Base-by-base conservation (phyloP, 2,888 invertebrate genomes). In the Zygothrica quintamaculata region DNA sequence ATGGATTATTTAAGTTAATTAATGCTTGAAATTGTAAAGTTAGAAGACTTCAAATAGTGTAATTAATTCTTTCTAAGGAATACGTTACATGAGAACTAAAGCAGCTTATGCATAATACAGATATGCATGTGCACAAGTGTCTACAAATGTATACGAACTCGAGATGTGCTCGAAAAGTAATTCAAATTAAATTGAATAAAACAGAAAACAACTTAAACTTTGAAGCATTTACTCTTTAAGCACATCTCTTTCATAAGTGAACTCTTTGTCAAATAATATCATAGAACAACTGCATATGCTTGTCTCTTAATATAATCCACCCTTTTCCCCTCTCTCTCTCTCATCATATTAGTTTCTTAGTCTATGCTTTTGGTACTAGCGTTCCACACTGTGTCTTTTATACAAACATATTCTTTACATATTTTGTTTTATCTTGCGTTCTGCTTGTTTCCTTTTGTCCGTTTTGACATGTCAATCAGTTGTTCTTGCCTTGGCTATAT, bases 221-320 rank as follows among this genome's bases (percentile, higher is more conserved):
- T n/a, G n/a, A n/a, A n/a, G n/a, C n/a, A n/a, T n/a, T n/a, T n/a
- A n/a, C n/a, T n/a, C 1, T 29, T 29, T 29, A 9, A 29, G 5
- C 29, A 29, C 7, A 7, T n/a, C 29, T 29, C 29, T 1, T n/a
- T 29, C n/a, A 29, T 9, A 29, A 29, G 29, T n/a, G n/a, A 18
- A 16, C 34, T 25, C 8, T 34, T 42, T 25, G 34, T 5, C 34
- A 46, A 46, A 44, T 34, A 56, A 42, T 59, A 29, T 47, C 50
- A 42, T 51, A 57, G 47, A 53, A 55, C 57, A 55, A 71, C 57
- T 64, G 62, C 62, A 68, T 70, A 61, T 52, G 39, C 26, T 44
- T 50, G 39, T 58, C 33, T 73, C 69, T 73, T 73, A 73, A 69
- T 73, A 71, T 71, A 71, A 66, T 66, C 36, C 39, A 58, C 71